Percentiles rank a stretch among this genome's conserved stretches.
Evolutionary conservation across 2,113 vertebrate species (phyloP).

Genomic region (Suricata suricatta): DNA sequence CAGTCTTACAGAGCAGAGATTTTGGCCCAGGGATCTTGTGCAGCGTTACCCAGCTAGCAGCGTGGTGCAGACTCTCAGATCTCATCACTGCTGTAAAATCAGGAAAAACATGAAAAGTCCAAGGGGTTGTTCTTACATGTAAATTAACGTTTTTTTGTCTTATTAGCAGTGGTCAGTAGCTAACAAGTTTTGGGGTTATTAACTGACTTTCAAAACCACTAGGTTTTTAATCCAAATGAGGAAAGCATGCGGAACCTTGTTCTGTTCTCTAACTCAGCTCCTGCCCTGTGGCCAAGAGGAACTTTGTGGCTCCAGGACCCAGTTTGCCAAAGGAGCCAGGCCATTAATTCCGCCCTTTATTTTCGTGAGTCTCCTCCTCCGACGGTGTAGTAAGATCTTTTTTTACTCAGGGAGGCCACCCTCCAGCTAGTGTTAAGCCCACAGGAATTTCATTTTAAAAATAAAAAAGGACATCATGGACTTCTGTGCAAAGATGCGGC

Average conservation of each 20-base stretch:
- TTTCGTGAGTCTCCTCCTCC: background rate
- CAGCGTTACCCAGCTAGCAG: too few species aligned
- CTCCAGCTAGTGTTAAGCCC: conserved; percentile 29
- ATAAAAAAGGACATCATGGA: conserved; percentile 43
- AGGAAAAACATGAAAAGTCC: background rate
- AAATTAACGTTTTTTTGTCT: background rate
- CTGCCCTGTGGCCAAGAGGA: background rate
- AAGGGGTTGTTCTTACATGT: background rate
- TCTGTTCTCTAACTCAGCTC: background rate
- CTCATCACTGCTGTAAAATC: background rate
- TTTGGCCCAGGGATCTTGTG: background rate
- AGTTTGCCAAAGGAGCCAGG: background rate
- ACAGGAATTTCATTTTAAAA: conserved; percentile 63
- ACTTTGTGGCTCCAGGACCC: background rate
- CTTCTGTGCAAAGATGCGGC: conserved; percentile 19
- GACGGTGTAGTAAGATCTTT: conserved; percentile 9
- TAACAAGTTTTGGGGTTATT: background rate
- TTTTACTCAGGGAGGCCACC: background rate
- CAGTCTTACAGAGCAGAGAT: background rate
- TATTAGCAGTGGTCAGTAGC: background rate
- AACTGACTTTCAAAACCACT: background rate
- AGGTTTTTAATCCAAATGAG: background rate
- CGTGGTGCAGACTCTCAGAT: background rate
- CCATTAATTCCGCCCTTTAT: background rate
- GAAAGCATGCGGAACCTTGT: background rate